Evolutionary conservation across 1,140 invertebrate species (phyloP), one percentile per base, ranked within the genome.

Genomic region (Drosophila rhopaloa): DNA sequence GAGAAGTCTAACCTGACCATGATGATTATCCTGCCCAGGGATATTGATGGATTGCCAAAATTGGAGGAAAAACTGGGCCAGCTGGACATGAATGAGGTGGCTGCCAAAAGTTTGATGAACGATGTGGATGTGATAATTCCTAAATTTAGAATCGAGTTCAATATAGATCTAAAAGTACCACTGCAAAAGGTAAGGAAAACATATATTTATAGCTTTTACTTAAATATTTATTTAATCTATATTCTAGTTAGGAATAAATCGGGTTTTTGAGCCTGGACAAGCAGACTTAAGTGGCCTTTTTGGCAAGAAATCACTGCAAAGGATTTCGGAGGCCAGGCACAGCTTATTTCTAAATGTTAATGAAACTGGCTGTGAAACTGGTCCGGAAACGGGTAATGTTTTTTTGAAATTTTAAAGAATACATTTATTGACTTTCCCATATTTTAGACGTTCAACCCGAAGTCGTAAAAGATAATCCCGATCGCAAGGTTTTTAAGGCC

Each of bases 351-450:
- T 97, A 29, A 94, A 95, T 86, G 94, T 97, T 0, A 95, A 96
- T 77, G 96, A 97, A 92, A 93, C 95, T 81, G 96, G 96, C 10
- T 95, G 95, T 29, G 95, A 95, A 92, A 96, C 96, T n/a, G 95
- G 95, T 14, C 95, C 95, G 5, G 95, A 95, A 37, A 95, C 95
- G 10, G 94, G 95, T 95, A 92, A 93, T n/a, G n/a, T 68, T 10
- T 6, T 35, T 44, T 8, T 10, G 50, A 2, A 0, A 7, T 5
- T 48, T 3, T 2, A 1, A n/a, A 9, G n/a, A n/a, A 7, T 10
- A 27, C 9, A 5, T 32, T 11, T 43, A 16, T 5, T 0, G 6
- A 5, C 6, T 10, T 43, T 0, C 1, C 7, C 5, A 14, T 6
- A 0, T n/a, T 6, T 29, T 14, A 68, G 65, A 38, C 7, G 10